Base-by-base conservation (phyloP, 2,797 vertebrate genomes). In the Gallinago nigripennis region DNA sequence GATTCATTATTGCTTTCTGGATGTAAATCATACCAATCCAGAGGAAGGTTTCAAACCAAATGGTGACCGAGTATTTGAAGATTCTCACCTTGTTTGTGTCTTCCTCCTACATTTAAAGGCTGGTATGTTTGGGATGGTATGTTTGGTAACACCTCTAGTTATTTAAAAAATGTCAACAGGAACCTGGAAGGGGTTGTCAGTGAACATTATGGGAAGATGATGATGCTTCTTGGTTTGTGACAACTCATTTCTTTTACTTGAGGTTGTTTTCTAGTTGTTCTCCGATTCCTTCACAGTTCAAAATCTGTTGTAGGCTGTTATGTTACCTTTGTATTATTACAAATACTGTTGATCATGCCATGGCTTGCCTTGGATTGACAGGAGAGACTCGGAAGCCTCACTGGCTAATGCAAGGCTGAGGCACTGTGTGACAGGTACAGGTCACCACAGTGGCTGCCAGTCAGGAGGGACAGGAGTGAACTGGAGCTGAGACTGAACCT, bases 1-100 rank as follows among this genome's bases (percentile, higher is more conserved):
- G 8, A 60, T 58, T 58, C 19, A 4, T 76, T 64, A 4, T 28
- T 65, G 21, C 60, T 73, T 77, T 87, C 28, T 51, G 63, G 9
- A 19, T 76, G 24, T 66, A 72, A 58, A 69, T 78, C 21, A 33
- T 77, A 69, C 56, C 56, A 80, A 31, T 61, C 12, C 16, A 84
- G 33, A 86, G 43, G 41, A 51, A 82, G n/a, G 6, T 82, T 72
- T 86, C 35, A 65, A 88, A 78, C 70, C 25, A 75, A 69, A 58
- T 39, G 30, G 31, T 1, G 2, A 18, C 12, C 10, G 11, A 68
- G 12, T 89, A 31, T 68, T 80, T 85, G 37, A 89, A 87, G 48
- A 15, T 56, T 77, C 46, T 85, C 87, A 14, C 11, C 11, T 31
- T 0, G 0, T 46, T 4, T 2, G 0, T 61, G 6, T 35, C 20